Base-by-base conservation (phyloP, 2,797 vertebrate genomes). In the Petrocephalus sullivani region DNA sequence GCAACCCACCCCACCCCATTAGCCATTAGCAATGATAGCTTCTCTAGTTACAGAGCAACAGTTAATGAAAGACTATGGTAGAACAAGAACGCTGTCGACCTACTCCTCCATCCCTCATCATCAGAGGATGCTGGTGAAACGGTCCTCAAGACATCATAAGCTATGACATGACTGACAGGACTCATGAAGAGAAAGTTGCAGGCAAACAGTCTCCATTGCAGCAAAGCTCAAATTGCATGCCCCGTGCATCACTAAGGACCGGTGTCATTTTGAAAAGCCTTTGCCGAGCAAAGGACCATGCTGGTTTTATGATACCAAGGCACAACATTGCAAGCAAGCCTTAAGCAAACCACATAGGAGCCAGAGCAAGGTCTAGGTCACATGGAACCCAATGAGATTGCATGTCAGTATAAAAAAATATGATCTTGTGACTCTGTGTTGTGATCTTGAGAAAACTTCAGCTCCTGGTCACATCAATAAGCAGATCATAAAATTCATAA, bases 1-100 rank as follows among this genome's bases (percentile, higher is more conserved):
- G 91, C 21, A 91, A 92, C 41, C 51, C 21, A 14, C 56, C 78
- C n/a, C 37, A 10, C 33, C 81, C 8, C 14, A 64, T 46, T 10
- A 14, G 21, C 53, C 10, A 16, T 54, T 58, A 87, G 41, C 23
- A 4, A 60, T 28, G 46, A 14, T 16, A 54, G 16, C 1, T 28
- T 33, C 5, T 10, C n/a, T 85, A 60, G 58, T 86, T 86, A 86
- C 14, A 85, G 16, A 19, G 21, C 3, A 41, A 85, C 67, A 4
- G 14, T 41, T 41, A 75, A 75, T 7, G 37, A 75, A 75, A 75
- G 67, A 7, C 37, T 41, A 6, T 6, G 67, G 21, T 54, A 8
- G 33, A 19, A 75, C 33, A 75, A 19, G 41, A 41, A 41, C 67
- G 16, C 2, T 41, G 67, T 41, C 67, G 37, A 28, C 28, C 67